Conservation (phyloP, 2,113 vertebrate species). For the Seriola quinqueradiata region DNA sequence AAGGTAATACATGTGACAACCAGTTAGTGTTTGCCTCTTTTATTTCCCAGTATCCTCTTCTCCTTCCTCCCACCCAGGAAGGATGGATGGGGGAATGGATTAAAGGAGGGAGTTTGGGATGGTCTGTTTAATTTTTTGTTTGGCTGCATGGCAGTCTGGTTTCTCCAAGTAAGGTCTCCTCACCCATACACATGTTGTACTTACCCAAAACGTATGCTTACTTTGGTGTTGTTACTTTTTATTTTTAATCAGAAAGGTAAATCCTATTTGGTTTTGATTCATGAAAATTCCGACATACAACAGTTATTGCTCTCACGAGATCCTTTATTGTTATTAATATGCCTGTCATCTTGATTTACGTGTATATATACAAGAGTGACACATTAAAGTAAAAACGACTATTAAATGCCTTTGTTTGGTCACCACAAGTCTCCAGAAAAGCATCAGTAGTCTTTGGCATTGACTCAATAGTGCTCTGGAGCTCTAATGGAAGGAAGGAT, state of each 20-base stretch:
- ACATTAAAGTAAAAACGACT: too few relatives aligned
- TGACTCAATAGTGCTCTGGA: neutral
- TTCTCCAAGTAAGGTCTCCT: neutral
- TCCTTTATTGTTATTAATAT: too few relatives aligned
- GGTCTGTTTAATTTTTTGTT: slow-evolving; percentile 64
- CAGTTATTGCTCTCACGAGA: neutral
- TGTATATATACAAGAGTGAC: neutral
- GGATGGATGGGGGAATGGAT: slow-evolving; percentile 23
- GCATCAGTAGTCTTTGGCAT: neutral
- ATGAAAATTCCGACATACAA: too few relatives aligned
- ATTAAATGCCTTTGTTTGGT: too few relatives aligned
- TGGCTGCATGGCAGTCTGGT: slow-evolving; percentile 44
- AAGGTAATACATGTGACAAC: neutral
- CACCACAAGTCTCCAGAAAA: too few relatives aligned
- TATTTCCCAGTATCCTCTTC: slow-evolving; percentile 41
- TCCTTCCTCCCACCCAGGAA: slow-evolving; percentile 50
- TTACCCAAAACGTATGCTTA: neutral
- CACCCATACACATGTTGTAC: neutral
- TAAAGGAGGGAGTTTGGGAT: slow-evolving; percentile 24
- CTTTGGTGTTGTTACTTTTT: neutral
- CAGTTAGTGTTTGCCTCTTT: slow-evolving; percentile 13
- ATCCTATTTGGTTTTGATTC: neutral
- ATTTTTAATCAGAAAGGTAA: too few relatives aligned
- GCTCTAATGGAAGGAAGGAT: neutral
- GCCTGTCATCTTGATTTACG: too few relatives aligned